Evolutionary conservation across 2,888 invertebrate genomes (phyloP).

Genomic region (Hanleya hanleyi): DNA sequence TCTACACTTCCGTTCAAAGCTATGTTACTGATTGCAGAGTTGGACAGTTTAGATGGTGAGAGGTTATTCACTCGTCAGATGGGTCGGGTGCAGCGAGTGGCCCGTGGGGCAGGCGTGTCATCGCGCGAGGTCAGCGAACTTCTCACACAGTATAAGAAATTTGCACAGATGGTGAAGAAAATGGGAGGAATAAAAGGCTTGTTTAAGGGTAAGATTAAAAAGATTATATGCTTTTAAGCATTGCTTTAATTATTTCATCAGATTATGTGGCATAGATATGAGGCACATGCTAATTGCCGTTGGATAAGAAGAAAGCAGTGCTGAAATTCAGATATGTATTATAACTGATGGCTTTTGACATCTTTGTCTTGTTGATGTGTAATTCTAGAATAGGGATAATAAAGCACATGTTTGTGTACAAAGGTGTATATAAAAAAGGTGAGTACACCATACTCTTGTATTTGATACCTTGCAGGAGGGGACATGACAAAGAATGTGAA

Average conservation of each 20-base stretch:
- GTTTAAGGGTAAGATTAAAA: slow-evolving; percentile 81
- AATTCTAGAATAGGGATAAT: no score
- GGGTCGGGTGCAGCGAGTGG: slow-evolving; percentile 87
- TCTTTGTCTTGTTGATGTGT: no score
- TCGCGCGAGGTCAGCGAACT: slow-evolving; percentile 97
- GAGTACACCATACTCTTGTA: no score
- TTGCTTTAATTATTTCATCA: no score
- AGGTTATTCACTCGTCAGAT: slow-evolving; percentile 95
- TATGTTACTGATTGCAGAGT: slow-evolving; percentile 77
- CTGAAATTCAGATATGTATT: no score
- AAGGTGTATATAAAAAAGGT: no score
- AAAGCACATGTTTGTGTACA: no score
- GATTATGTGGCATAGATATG: no score
- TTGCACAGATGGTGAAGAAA: slow-evolving; percentile 99
- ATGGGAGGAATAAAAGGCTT: slow-evolving; percentile 99
- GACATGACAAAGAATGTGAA: slow-evolving; percentile 99
- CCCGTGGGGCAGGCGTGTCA: slow-evolving; percentile 95
- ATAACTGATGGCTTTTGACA: no score
- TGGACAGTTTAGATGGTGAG: slow-evolving; percentile 96
- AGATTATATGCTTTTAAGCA: neutral
- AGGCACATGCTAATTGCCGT: no score
- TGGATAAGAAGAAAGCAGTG: no score
- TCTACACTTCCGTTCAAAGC: no score
- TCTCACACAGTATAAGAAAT: slow-evolving; percentile 98
- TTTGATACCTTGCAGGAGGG: slow-evolving; percentile 83